Evolutionary conservation across 2,888 invertebrate genomes (phyloP).

Genomic region (Heteromurus nitidus): DNA sequence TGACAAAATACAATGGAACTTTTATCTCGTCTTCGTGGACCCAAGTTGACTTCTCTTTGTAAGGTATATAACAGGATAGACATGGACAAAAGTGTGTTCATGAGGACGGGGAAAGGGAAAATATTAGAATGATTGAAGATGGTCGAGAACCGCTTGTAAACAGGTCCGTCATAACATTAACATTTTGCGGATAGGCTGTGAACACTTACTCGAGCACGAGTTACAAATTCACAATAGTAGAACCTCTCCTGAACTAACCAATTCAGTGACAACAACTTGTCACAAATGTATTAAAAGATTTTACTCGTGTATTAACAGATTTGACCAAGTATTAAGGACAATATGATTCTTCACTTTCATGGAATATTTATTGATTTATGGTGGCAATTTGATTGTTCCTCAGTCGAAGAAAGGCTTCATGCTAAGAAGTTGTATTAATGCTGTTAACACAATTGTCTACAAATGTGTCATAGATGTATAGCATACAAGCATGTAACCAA

Average conservation of each 20-base stretch:
- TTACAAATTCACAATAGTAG: no score
- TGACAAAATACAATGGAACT: conserved; percentile 28
- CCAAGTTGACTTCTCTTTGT: neutral
- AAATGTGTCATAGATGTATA: no score
- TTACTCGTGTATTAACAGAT: conserved; percentile 31
- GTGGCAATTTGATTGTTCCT: neutral
- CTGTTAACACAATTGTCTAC: no score
- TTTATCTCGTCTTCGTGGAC: neutral
- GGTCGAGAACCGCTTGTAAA: conserved; percentile 43
- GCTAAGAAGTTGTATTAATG: no score
- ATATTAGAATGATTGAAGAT: conserved; percentile 42
- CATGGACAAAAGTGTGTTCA: neutral
- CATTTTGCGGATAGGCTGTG: conserved; percentile 18
- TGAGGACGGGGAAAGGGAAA: neutral
- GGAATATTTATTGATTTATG: conserved; percentile 46
- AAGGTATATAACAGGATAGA: conserved; percentile 10
- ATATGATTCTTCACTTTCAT: no score
- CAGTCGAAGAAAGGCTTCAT: neutral
- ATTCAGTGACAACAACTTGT: no score
- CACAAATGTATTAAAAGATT: conserved; percentile 1
- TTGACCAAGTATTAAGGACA: conserved; percentile 27
- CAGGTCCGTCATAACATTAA: conserved; percentile 40
- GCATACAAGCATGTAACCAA: no score
- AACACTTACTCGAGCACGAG: conserved; percentile 24
- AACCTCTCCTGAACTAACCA: no score